Base-by-base conservation (phyloP, 1,140 invertebrate genomes). In the Sycophaga agraensis region DNA sequence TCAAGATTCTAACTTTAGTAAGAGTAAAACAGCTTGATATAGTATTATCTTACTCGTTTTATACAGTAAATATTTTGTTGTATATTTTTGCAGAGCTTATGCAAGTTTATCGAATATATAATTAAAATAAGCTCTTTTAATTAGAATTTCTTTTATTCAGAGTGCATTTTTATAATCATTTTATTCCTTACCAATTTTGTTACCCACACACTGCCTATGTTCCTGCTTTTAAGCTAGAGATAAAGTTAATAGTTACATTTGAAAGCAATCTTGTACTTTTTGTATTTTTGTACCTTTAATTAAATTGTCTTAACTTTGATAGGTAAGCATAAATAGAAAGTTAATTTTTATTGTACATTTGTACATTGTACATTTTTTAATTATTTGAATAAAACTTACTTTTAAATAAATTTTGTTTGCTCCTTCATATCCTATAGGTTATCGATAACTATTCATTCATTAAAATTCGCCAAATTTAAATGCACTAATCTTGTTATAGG, bases 381-480 rank as follows among this genome's bases (percentile, higher is more conserved):
- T 60, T 46, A 46, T 60, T 60, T 53, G 51, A 68, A 66, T 63
- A 56, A 59, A 66, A 56, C 49, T 28, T 66, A 54, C 65, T 58
- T 64, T 48, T 60, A 31, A 46, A 37, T 51, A 35, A 26, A 60
- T 60, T 59, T 66, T 64, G 55, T 62, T 66, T 59, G 2, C 9
- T 53, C n/a, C 2, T 60, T 54, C 11, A 50, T 49, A 51, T 22
- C 43, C 40, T 59, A 39, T 19, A 58, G 53, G 31, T 16, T 16
- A 19, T 45, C 26, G 21, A 16, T 55, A 56, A 39, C 16, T 34
- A 42, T 28, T 28, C 28, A 19, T n/a, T n/a, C n/a, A n/a, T n/a
- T n/a, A n/a, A n/a, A n/a, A n/a, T n/a, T n/a, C n/a, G n/a, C n/a
- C n/a, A n/a, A n/a, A n/a, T n/a, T n/a, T n/a, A n/a, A n/a, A n/a